A percentile compares a stretch with the other conserved stretches of the same genome.
Evolutionary conservation across 2,797 vertebrate genomes (phyloP).

Genomic region (Thaleichthys pacificus): DNA sequence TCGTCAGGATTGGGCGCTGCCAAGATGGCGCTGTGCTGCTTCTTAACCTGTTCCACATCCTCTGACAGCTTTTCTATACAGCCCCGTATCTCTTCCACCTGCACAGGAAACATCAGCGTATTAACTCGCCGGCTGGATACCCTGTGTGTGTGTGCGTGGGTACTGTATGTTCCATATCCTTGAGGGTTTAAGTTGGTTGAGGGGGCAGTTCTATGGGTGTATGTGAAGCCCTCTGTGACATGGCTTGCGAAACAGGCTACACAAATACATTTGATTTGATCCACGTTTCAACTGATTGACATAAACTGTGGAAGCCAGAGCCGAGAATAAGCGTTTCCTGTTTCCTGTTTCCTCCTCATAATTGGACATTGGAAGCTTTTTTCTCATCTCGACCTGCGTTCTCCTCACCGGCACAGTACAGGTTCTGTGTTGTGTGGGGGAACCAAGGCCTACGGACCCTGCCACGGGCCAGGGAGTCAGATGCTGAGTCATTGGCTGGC

Average conservation of each 20-base stretch:
- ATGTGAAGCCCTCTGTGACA: neutral
- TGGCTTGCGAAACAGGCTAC: neutral
- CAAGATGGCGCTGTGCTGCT: constrained; percentile 95
- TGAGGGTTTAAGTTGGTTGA: too few species aligned
- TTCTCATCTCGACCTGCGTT: too few species aligned
- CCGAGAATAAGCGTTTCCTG: neutral
- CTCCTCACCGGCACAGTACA: neutral
- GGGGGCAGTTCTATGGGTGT: too few species aligned
- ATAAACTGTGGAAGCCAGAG: too few species aligned
- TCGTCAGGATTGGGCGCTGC: constrained; percentile 93
- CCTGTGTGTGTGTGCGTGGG: neutral
- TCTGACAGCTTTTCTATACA: constrained; percentile 94
- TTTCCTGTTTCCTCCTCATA: too few species aligned
- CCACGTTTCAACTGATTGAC: too few species aligned
- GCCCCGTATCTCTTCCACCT: constrained; percentile 93
- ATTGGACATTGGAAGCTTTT: too few species aligned
- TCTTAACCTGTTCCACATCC: constrained; percentile 94
- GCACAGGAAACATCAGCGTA: constrained; percentile 18
- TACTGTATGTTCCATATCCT: too few species aligned
- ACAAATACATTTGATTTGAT: too few species aligned
- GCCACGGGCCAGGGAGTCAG: neutral
- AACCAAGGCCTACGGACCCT: neutral
- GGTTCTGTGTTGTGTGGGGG: neutral
- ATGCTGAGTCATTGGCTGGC: neutral
- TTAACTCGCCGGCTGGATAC: neutral